Base-by-base conservation (phyloP, 2,888 invertebrate genomes). In the Carabus problematicus region DNA sequence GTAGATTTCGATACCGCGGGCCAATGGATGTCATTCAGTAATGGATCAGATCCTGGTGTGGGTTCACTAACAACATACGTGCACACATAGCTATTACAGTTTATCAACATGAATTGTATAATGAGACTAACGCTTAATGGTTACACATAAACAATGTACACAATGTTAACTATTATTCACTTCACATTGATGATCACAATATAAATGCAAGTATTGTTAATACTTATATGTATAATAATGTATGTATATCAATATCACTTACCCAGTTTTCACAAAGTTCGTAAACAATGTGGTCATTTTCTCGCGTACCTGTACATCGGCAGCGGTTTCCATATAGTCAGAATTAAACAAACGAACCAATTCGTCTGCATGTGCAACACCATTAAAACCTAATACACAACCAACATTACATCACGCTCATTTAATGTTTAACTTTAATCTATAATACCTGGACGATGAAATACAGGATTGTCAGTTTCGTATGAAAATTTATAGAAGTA, bases 261-360 rank as follows among this genome's bases (percentile, higher is more conserved):
- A 67, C 66, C 66, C 66, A 11, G 58, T 58, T 56, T 59, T 59
- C 4, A 40, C 60, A 61, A 61, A 61, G 18, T 61, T 61, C 43
- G 61, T 69, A 52, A 52, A 69, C n/a, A 69, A 43, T n/a, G 61
- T 69, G 4, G 62, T 69, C 55, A 68, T 54, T 43, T 55, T 60
- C 19, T 68, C 54, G 12, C 61, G 12, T 42, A 61, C 42, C 14
- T 49, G 6, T 60, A 39, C 29, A 45, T 47, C 64, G 8, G 16
- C 11, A 11, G 8, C 45, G n/a, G 64, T 45, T 47, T 58, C 58
- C 8, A 29, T 11, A 55, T 11, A 19, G 16, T 55, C 55, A 7
- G 29, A 42, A 16, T 58, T 43, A 42, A 64, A 64, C 11, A 64
- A 19, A 47, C 56, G 56, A 39, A 29, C 19, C 9, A 58, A 12